These are phyloP conservation scores for Heteronetta atricapilla DNA, from an alignment of 2,113 vertebrate species.

Conservation along the genomic window DNA sequence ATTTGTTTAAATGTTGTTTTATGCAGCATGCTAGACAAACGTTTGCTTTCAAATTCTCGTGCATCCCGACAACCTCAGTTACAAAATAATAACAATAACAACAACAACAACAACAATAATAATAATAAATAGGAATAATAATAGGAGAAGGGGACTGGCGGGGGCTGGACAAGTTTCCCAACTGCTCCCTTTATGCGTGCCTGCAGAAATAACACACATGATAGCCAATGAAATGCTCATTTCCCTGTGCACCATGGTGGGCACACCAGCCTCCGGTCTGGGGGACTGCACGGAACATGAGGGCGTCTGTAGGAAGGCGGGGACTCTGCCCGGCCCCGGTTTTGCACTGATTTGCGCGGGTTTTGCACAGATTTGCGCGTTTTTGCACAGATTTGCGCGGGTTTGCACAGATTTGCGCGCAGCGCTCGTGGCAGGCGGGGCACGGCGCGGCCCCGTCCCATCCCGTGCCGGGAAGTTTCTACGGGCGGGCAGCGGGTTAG, in stretches of 20 bases:
- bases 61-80: constrained; percentile 66
- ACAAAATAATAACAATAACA: constrained; percentile 23
- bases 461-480: neutral
- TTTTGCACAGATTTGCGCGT: neutral
- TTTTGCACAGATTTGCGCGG: neutral
- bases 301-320: no score
- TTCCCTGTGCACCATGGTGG: neutral
- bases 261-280: neutral
- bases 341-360: no score
- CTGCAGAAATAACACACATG: constrained; percentile 54
- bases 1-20: constrained; percentile 83
- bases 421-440: neutral
- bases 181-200: constrained; percentile 65
- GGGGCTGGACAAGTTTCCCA: constrained; percentile 68
- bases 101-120: neutral
- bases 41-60: constrained; percentile 79
- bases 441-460: neutral
- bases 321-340: neutral
- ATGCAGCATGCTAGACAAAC: constrained; percentile 69
- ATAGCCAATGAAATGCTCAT: neutral
- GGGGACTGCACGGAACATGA: no score
- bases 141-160: neutral
- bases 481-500: neutral
- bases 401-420: neutral
- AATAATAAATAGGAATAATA: neutral